These are phyloP conservation scores for Sylvicapra grimmia DNA, from an alignment of 2,113 vertebrate species.

Conservation along the genomic window DNA sequence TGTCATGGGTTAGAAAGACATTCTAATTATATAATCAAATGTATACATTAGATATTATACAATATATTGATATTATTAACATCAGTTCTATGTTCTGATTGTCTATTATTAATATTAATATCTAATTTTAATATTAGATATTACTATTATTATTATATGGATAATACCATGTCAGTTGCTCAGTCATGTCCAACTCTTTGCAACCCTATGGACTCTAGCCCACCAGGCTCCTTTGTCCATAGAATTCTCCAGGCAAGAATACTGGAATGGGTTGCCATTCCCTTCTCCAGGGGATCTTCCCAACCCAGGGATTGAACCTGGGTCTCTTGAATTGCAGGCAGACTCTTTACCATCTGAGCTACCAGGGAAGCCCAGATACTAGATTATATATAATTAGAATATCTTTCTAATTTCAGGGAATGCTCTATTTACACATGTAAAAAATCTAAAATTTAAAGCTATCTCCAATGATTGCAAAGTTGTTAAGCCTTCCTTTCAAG, in stretches of 20 bases:
- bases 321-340: not conserved
- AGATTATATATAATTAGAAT: not conserved
- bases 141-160: not conserved
- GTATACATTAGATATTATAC: not conserved
- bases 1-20: not conserved
- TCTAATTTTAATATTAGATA: not conserved
- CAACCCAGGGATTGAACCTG: not conserved
- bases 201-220: not conserved
- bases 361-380: not conserved
- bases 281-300: not conserved
- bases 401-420: not conserved
- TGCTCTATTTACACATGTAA: not conserved
- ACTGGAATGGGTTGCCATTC: not conserved
- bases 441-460: not conserved
- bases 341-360: not conserved
- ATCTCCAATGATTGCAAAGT: not conserved
- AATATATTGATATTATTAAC: not conserved
- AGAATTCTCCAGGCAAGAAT: not conserved
- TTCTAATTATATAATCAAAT: not conserved
- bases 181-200: not conserved
- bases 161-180: not conserved
- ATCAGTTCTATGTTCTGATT: not conserved
- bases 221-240: not conserved
- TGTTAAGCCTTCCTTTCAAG: not conserved
- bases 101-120: not conserved